phyloP scores from a whole-genome alignment of 2,113 vertebrate genomes.

The Martes martes region DNA sequence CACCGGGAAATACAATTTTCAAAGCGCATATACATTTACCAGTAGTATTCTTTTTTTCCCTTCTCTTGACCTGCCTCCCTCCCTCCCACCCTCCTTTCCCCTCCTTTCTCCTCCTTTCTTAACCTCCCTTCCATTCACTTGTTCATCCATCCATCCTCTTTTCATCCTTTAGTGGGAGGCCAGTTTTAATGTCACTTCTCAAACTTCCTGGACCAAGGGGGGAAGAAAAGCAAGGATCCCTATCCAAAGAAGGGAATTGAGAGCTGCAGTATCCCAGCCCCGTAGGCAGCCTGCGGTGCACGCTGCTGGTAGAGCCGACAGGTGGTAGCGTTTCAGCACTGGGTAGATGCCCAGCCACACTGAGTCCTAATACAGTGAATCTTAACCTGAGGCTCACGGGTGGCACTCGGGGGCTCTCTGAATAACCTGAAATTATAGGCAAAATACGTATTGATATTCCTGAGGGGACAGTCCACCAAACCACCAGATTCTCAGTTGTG shows the following conservation, averaged over 20 bases:
- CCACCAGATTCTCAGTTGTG: not conserved
- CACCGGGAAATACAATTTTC: not conserved
- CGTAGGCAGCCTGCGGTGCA: fast-evolving
- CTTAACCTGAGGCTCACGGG: not conserved
- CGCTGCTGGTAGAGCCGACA: not conserved
- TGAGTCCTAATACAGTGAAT: not conserved
- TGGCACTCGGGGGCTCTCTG: not conserved
- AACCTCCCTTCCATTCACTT: not conserved
- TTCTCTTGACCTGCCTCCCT: too few relatives aligned
- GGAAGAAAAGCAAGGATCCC: not conserved
- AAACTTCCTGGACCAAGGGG: not conserved
- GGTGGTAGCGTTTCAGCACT: fast-evolving
- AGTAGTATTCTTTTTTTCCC: not conserved
- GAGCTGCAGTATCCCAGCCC: not conserved
- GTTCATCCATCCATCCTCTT: not conserved
- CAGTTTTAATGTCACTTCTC: not conserved
- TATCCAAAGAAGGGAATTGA: not conserved
- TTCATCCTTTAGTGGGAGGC: not conserved
- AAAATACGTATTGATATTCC: not conserved
- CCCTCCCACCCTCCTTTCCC: not conserved
- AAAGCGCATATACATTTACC: not conserved
- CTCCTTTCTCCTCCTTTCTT: not conserved
- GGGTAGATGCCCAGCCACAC: not conserved
- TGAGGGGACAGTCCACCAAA: not conserved
- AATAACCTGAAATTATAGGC: not conserved